A percentile compares a stretch with the other conserved stretches of the same genome.
These are phyloP conservation scores for Brachypalpus laphriformis DNA, from an alignment of 2,888 invertebrate genomes.

Conservation along the genomic window DNA sequence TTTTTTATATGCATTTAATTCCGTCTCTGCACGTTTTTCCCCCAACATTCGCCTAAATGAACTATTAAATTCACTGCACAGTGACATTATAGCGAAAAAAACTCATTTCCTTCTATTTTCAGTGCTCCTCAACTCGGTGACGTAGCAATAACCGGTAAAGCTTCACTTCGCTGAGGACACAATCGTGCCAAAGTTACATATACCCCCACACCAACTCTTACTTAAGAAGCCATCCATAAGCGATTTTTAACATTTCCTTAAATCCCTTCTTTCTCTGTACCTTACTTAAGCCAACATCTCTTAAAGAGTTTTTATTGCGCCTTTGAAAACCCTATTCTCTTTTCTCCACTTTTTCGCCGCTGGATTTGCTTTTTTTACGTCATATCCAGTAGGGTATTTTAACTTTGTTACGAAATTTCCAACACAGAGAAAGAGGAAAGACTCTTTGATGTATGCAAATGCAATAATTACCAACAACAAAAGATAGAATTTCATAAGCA, in stretches of 20 bases:
- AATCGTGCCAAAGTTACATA: slow-evolving; percentile 28
- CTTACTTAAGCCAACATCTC: background rate
- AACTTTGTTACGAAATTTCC: too few relatives aligned
- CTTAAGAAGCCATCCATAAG: slow-evolving; percentile 23
- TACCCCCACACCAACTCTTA: slow-evolving; percentile 9
- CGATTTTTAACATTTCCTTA: slow-evolving; percentile 44
- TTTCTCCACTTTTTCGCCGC: background rate
- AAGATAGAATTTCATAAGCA: too few relatives aligned
- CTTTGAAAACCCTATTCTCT: background rate
- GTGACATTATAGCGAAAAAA: background rate
- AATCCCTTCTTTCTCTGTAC: background rate
- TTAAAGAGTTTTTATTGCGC: background rate
- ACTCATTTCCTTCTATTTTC: too few relatives aligned
- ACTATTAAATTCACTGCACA: background rate
- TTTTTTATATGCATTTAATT: background rate
- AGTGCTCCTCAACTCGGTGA: background rate
- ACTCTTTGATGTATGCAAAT: too few relatives aligned
- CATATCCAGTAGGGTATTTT: too few relatives aligned
- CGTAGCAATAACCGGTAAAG: background rate
- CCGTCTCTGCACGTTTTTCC: background rate
- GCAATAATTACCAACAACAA: too few relatives aligned
- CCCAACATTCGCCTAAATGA: background rate
- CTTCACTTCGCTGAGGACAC: background rate
- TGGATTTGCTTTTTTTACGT: background rate
- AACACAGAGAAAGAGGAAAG: too few relatives aligned